Conservation (phyloP, 30 jellyfish, hydroid and myxozoan species). For the Mastigias papua region DNA sequence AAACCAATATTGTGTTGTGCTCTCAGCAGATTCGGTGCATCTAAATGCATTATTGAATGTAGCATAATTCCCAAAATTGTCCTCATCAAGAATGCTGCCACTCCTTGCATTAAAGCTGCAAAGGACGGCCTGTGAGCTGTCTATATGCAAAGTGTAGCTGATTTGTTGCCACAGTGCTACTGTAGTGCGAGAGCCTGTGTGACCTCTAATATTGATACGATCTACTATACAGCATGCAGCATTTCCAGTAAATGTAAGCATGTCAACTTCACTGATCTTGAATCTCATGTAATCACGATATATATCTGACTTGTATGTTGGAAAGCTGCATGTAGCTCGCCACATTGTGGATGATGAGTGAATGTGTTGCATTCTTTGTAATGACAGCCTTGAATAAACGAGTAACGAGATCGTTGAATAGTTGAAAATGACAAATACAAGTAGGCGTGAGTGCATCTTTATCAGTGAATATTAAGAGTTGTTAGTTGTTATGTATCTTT, state of each 20-base stretch:
- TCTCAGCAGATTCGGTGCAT: not conserved
- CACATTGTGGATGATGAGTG: not conserved
- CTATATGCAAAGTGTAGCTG: not conserved
- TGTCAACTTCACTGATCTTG: not conserved
- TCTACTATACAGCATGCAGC: slow-evolving; percentile 7
- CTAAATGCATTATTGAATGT: not conserved
- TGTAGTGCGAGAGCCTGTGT: not conserved
- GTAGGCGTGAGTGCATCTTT: not conserved
- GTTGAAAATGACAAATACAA: not conserved
- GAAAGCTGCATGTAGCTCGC: slow-evolving; percentile 45
- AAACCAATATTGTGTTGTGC: slow-evolving; percentile 3
- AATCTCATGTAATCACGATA: slow-evolving; percentile 21
- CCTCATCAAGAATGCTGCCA: not conserved
- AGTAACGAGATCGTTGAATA: too few species aligned
- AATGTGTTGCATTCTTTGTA: slow-evolving; percentile 1
- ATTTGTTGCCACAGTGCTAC: not conserved
- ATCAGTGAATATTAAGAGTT: too few species aligned
- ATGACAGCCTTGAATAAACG: not conserved
- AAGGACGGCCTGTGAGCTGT: not conserved
- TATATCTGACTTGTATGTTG: not conserved
- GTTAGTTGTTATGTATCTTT: too few species aligned
- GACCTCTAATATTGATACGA: not conserved
- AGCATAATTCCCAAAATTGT: not conserved
- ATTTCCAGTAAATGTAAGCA: not conserved
- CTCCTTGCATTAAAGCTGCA: not conserved